Percentiles rank a stretch among this genome's conserved stretches.
Conservation (phyloP, 2,888 invertebrate species). For the Morpho achilles region DNA sequence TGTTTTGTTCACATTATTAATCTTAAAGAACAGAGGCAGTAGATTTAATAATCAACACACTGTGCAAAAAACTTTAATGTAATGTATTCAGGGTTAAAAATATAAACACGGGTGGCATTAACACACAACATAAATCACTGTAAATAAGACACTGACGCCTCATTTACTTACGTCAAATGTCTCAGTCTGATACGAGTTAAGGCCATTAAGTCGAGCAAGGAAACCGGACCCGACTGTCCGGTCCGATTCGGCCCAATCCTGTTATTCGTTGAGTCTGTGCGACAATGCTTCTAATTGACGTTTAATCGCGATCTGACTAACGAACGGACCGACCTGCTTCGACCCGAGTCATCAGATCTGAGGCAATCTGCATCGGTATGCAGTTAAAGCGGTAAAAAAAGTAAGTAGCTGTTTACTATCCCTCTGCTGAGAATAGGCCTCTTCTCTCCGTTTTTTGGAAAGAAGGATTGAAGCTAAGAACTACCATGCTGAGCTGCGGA, state of each 20-base stretch:
- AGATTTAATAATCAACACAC: no score
- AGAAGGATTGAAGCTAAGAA: no score
- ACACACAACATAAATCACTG: conserved; percentile 22
- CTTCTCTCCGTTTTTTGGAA: no score
- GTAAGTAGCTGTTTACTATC: no score
- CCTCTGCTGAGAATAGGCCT: no score
- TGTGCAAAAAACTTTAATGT: background rate
- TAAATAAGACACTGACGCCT: conserved; percentile 33
- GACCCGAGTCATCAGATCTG: conserved; percentile 5
- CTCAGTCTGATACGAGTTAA: conserved; percentile 32
- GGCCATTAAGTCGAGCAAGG: conserved; percentile 40
- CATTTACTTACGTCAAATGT: conserved; percentile 36
- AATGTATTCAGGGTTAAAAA: background rate
- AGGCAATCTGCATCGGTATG: conserved; percentile 8
- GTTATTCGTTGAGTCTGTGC: conserved; percentile 60
- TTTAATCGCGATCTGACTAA: conserved; percentile 61
- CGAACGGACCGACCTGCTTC: conserved; percentile 42
- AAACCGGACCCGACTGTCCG: conserved; percentile 38
- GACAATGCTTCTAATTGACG: conserved; percentile 72
- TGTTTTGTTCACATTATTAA: no score
- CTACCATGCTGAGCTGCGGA: no score
- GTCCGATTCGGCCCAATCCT: conserved; percentile 38
- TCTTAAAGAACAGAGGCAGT: no score
- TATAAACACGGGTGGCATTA: conserved; percentile 17
- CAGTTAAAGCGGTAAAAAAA: conserved; percentile 2